These are phyloP conservation scores for Chunga burmeisteri DNA, from an alignment of 2,113 vertebrate species.

Conservation along the genomic window DNA sequence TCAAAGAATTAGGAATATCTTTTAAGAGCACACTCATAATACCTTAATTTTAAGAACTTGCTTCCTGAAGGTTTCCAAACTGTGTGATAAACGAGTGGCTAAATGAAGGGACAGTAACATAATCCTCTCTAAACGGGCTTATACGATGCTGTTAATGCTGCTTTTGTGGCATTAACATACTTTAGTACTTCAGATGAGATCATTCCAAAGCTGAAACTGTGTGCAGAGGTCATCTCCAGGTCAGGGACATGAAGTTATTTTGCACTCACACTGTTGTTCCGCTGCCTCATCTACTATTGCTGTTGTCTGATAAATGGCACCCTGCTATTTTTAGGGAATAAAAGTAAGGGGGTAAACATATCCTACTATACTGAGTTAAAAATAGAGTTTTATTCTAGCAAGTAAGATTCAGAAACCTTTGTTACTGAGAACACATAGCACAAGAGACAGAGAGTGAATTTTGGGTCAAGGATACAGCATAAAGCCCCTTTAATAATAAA, in stretches of 20 bases:
- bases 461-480: neutral
- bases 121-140: constrained; percentile 37
- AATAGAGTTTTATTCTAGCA: neutral
- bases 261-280: neutral
- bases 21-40: neutral
- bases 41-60: neutral
- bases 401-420: neutral
- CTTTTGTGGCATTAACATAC: neutral
- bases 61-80: constrained; percentile 8
- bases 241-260: constrained; percentile 6
- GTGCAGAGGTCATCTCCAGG: neutral
- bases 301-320: neutral
- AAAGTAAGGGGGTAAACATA: neutral
- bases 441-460: neutral
- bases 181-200: constrained; percentile 7
- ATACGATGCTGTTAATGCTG: constrained; percentile 7
- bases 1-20: neutral
- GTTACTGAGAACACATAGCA: neutral
- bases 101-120: constrained; percentile 6
- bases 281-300: neutral
- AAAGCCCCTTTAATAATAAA: neutral
- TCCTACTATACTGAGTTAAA: neutral
- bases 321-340: neutral
- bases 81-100: neutral
- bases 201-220: neutral